phyloP scores from a whole-genome alignment of 2,797 vertebrate genomes.

The Tamandua tetradactyla region DNA sequence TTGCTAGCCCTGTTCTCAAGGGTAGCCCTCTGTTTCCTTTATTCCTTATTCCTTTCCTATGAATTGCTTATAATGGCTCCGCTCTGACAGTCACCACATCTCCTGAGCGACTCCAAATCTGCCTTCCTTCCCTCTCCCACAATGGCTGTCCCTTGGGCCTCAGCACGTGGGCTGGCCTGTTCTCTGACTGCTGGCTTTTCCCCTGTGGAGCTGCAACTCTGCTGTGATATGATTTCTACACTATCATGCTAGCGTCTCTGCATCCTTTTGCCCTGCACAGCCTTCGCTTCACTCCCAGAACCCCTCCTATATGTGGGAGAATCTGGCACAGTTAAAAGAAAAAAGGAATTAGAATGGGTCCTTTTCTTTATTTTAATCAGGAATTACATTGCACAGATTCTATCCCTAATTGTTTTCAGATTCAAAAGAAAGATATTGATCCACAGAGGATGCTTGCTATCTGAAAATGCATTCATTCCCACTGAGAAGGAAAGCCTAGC shows the following conservation, averaged over 20 bases:
- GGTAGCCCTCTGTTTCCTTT: background rate
- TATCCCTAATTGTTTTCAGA: background rate
- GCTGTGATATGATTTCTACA: too few relatives aligned
- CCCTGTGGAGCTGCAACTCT: background rate
- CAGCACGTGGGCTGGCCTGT: background rate
- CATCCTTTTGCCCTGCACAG: background rate
- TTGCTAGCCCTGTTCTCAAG: background rate
- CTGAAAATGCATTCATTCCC: background rate
- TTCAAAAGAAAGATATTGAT: background rate
- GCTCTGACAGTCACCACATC: accelerated
- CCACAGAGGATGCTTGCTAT: background rate
- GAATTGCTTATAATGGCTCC: background rate
- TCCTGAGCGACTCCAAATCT: too few relatives aligned
- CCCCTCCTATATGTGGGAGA: accelerated
- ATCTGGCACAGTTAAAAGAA: background rate
- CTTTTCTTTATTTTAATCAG: background rate
- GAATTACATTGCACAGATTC: background rate
- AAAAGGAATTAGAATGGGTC: background rate
- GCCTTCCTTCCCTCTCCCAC: too few relatives aligned
- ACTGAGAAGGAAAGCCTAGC: too few relatives aligned
- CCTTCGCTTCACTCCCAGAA: background rate
- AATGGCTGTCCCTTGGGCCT: background rate
- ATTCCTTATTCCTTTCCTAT: accelerated
- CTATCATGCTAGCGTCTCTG: accelerated
- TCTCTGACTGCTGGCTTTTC: background rate